Conservation (phyloP, 2,888 invertebrate genomes). For the Protodeltote pygarga region DNA sequence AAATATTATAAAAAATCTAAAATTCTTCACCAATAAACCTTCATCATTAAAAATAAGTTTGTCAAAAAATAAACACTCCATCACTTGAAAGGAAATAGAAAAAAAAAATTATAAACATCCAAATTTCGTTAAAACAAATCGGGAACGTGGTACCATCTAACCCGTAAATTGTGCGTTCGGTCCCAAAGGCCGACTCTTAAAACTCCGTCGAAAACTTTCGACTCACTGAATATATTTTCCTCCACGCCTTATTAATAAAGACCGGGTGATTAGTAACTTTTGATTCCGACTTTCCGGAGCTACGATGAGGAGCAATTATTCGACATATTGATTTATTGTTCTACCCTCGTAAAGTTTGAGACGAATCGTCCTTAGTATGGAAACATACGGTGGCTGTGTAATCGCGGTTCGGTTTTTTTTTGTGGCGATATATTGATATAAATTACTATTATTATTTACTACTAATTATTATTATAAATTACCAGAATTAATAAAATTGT, state of each 20-base stretch:
- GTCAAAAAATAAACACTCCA: slow-evolving; percentile 25
- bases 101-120: slow-evolving; percentile 45
- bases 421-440: too few relatives aligned
- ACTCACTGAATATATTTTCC: slow-evolving; percentile 58
- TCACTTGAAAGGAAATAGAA: slow-evolving; percentile 32
- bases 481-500: too few relatives aligned
- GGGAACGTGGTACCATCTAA: slow-evolving; percentile 37
- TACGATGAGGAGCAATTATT: slow-evolving; percentile 81
- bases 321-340: slow-evolving; percentile 86
- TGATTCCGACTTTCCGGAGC: slow-evolving; percentile 73
- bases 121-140: slow-evolving; percentile 41
- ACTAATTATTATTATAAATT: too few relatives aligned
- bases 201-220: slow-evolving; percentile 53
- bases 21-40: too few relatives aligned
- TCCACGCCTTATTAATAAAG: slow-evolving; percentile 76
- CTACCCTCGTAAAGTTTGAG: slow-evolving; percentile 65
- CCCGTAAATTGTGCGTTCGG: slow-evolving; percentile 45
- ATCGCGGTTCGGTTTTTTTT: neutral
- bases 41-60: slow-evolving; percentile 7
- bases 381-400: slow-evolving; percentile 35
- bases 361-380: slow-evolving; percentile 52
- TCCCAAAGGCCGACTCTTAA: slow-evolving; percentile 53
- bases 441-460: too few relatives aligned
- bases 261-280: slow-evolving; percentile 82
- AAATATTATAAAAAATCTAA: too few relatives aligned